These are phyloP conservation scores for Lithophane socia DNA, from an alignment of 2,888 invertebrate species.

Conservation along the genomic window DNA sequence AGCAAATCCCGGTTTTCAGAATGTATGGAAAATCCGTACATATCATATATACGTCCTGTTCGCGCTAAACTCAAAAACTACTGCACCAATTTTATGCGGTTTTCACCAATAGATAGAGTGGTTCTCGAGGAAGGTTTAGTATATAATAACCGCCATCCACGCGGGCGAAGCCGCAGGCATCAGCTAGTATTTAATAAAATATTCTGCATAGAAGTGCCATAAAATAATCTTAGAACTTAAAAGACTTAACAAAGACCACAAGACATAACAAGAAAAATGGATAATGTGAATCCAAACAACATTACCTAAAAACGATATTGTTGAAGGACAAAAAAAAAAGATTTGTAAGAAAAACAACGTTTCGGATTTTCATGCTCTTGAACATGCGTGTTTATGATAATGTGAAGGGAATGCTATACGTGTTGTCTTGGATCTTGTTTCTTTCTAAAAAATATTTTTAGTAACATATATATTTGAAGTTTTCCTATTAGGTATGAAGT, in stretches of 20 bases:
- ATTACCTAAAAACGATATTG: neutral
- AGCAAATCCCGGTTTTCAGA: neutral
- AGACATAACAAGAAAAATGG: neutral
- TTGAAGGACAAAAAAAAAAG: neutral
- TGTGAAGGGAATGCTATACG: neutral
- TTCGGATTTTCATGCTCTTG: neutral
- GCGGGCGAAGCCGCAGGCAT: too few relatives aligned
- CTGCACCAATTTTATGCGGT: too few relatives aligned
- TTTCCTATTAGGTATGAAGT: neutral
- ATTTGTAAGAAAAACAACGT: neutral
- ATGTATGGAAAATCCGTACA: neutral
- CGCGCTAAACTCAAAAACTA: too few relatives aligned
- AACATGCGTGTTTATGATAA: constrained; percentile 9
- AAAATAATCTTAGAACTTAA: neutral
- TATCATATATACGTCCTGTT: too few relatives aligned
- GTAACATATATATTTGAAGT: neutral
- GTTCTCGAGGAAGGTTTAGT: too few relatives aligned
- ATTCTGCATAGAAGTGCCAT: neutral
- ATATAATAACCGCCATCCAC: too few relatives aligned
- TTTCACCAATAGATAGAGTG: too few relatives aligned
- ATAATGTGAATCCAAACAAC: neutral
- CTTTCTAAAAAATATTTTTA: neutral
- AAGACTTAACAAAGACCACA: neutral
- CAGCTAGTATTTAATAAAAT: neutral
- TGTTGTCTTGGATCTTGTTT: constrained; percentile 6